Conservation (phyloP, 2,888 invertebrate species). For the Geophilus truncorum region DNA sequence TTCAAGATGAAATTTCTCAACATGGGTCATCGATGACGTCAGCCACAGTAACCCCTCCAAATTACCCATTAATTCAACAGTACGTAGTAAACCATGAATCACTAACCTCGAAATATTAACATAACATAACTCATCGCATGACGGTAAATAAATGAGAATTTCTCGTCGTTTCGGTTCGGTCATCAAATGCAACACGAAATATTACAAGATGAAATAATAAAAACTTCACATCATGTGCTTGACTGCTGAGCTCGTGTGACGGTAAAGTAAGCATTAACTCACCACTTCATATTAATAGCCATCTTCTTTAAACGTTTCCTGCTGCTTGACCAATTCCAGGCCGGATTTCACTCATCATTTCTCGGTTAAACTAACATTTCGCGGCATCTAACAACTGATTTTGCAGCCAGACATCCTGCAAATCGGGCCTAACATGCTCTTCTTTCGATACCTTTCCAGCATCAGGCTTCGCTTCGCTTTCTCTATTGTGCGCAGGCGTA, state of each 20-base stretch:
- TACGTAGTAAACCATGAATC: neutral
- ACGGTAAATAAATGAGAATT: neutral
- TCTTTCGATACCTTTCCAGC: neutral
- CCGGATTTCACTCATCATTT: neutral
- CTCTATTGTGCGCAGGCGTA: neutral
- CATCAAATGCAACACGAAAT: neutral
- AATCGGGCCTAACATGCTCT: neutral
- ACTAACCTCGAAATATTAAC: neutral
- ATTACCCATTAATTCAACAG: conserved; percentile 4
- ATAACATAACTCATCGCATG: neutral
- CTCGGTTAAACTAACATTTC: neutral
- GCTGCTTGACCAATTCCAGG: neutral
- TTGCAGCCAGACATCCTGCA: neutral
- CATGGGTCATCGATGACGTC: neutral
- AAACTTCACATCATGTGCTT: neutral
- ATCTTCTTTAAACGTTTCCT: neutral
- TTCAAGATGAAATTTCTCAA: neutral
- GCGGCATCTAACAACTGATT: neutral
- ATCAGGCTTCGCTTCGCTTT: neutral
- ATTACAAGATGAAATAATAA: neutral
- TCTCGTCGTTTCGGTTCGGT: neutral
- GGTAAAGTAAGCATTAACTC: neutral
- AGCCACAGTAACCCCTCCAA: neutral
- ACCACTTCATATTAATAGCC: neutral
- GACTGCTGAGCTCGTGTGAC: neutral